Base-by-base conservation (phyloP, 2,888 invertebrate species). In the Orthonychiurus folsomi region DNA sequence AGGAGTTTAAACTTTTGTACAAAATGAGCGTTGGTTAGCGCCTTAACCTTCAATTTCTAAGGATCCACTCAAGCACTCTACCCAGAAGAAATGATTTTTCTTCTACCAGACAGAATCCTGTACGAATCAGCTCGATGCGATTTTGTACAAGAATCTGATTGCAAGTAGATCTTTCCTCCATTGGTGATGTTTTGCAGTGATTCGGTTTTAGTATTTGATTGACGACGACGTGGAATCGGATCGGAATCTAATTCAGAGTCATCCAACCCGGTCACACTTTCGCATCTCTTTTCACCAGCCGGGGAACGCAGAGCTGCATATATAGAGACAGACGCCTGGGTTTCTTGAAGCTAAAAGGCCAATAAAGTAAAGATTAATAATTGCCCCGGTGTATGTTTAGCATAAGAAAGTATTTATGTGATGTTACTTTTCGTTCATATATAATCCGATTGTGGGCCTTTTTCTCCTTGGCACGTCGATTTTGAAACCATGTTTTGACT, bases 401-500 rank as follows among this genome's bases (percentile, higher is more conserved):
- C n/a, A n/a, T n/a, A n/a, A n/a, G n/a, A n/a, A n/a, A n/a, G n/a
- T n/a, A n/a, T n/a, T n/a, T n/a, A n/a, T n/a, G n/a, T n/a, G n/a
- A n/a, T n/a, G n/a, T n/a, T 56, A 56, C 56, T 25, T 56, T n/a
- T 23, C 12, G 3, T 26, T 21, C 27, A 18, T 23, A 56, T 12
- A 12, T 26, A 26, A 25, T 18, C 12, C 9, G 5, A 9, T 52
- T 20, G 12, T 52, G 5, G 52, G 12, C 56, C 28, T 72, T 72
- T 47, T 70, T 56, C 62, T 66, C 65, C 56, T 72, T 72, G 1
- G 72, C 72, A 21, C 72, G 27, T 21, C 70, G 53, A 47, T 72
- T 72, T 56, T 72, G 72, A 56, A 72, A 72, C 72, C 72, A 73
- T 3, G 73, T 73, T 59, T 68, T 73, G 63, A 81, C 81, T 77